Evolutionary conservation across 1,140 invertebrate species (phyloP), one percentile per base, ranked within the genome.

Genomic region (Drosophila lini): DNA sequence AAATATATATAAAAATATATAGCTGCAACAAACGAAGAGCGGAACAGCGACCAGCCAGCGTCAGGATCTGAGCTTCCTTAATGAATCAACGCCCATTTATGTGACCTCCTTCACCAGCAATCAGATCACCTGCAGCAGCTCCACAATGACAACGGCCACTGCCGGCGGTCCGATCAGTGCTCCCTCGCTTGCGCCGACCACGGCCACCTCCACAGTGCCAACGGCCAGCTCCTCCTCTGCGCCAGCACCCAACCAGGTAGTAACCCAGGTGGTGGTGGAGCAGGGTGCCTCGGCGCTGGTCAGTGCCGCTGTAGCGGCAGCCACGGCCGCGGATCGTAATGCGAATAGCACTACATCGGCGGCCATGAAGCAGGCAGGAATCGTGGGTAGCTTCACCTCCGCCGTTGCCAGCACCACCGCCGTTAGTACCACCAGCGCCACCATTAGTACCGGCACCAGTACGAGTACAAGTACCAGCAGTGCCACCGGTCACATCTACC

Each of bases 51-150:
- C 92, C 34, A 92, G 93, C 67, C 94, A 95, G 65, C 93, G 93
- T 65, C 94, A 95, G 91, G 95, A 96, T 70, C 92, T 92, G 11
- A 92, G 92, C 69, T 92, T 92, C 76, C 78, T 92, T 6, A 92
- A 90, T 31, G 92, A 92, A 28, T 82, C 91, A 7, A 95, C 95
- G 36, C 95, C 96, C 25, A 96, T 97, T 64, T 97, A 97, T 93
- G 96, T 96, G 62, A 97, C 96, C 55, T 96, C 95, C 58, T 95
- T 95, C 68, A 94, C 94, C 81, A 94, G 94, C 80, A 95, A 94
- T 81, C 94, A 95, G 78, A 93, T 94, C 28, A 92, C 91, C 36
- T 93, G 94, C 71, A 93, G 93, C 70, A 94, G 91, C 89, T 94
- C 93, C 86, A 94, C 93, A 16, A 94, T 92, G 79, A 94, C 91